Percentiles rank a stretch among this genome's conserved stretches.
Evolutionary conservation across 37 sponge, comb jelly and placozoan species (phyloP).

Genomic region (Agelas oroides): DNA sequence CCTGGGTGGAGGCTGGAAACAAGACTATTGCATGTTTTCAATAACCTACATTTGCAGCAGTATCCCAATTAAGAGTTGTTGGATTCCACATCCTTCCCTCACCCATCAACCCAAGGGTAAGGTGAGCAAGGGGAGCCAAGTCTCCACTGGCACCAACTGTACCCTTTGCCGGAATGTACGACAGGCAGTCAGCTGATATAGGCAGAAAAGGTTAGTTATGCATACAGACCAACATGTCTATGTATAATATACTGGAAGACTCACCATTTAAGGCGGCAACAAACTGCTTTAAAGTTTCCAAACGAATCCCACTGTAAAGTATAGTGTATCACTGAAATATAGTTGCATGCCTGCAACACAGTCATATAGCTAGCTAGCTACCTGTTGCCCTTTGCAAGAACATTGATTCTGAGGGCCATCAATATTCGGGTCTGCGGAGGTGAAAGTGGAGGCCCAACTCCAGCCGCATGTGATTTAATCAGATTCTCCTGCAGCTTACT

Average conservation of each 20-base stretch:
- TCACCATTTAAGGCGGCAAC: slow-evolving; percentile 64
- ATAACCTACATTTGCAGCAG: slow-evolving; percentile 7
- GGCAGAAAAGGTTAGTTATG: not conserved
- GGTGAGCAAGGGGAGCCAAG: slow-evolving; percentile 89
- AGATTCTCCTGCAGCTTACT: slow-evolving; percentile 85
- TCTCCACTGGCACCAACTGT: slow-evolving; percentile 93
- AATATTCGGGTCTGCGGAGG: slow-evolving; percentile 66
- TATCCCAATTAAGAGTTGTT: slow-evolving; percentile 79
- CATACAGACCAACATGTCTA: not conserved
- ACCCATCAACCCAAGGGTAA: slow-evolving; percentile 89
- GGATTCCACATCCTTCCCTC: slow-evolving; percentile 93
- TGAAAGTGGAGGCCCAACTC: slow-evolving; percentile 74
- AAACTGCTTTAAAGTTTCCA: slow-evolving; percentile 55
- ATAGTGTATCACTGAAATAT: not conserved
- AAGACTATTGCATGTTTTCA: too few species aligned
- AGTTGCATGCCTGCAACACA: too few species aligned
- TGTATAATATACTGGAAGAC: not conserved
- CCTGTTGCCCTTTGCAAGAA: slow-evolving; percentile 88
- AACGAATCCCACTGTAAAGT: slow-evolving; percentile 52
- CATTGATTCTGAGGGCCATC: slow-evolving; percentile 88
- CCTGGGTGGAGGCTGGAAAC: too few species aligned
- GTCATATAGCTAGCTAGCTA: too few species aligned
- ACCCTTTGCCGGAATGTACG: slow-evolving; percentile 84
- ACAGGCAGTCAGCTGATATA: slow-evolving; percentile 60
- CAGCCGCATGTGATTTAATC: slow-evolving; percentile 76